These are phyloP conservation scores for Steinernema carpocapsae DNA, from an alignment of 2,888 invertebrate species.

Conservation along the genomic window DNA sequence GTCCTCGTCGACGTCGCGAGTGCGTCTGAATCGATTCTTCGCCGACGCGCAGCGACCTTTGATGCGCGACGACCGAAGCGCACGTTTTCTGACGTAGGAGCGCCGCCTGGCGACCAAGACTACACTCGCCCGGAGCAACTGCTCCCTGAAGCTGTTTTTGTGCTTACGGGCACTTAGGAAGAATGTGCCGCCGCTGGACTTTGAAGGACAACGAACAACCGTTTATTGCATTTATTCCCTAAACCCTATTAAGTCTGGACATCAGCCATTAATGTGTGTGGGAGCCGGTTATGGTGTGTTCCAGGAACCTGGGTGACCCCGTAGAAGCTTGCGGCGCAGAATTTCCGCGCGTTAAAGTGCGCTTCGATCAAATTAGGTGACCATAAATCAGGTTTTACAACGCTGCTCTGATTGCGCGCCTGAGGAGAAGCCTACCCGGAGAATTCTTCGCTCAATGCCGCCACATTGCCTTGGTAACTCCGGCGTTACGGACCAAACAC, in stretches of 20 bases:
- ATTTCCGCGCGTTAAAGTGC: too few species aligned
- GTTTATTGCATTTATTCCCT: too few species aligned
- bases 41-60: neutral
- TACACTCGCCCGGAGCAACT: slow-evolving; percentile 14
- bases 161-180: too few species aligned
- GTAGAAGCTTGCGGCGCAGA: too few species aligned
- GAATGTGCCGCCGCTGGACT: too few species aligned
- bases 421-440: neutral
- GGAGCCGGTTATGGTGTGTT: too few species aligned
- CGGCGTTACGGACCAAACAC: slow-evolving; percentile 4
- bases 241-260: too few species aligned
- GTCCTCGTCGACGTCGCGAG: neutral
- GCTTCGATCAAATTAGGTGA: neutral
- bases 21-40: slow-evolving; percentile 5
- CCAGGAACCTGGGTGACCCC: too few species aligned
- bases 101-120: neutral
- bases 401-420: slow-evolving; percentile 1
- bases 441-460: neutral
- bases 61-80: neutral
- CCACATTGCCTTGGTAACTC: neutral
- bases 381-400: slow-evolving; percentile 16
- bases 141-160: neutral
- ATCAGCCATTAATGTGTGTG: too few species aligned
- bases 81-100: neutral
- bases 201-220: too few species aligned